These are phyloP conservation scores for Neodiprion fabricii DNA, from an alignment of 1,140 invertebrate genomes.

Conservation along the genomic window DNA sequence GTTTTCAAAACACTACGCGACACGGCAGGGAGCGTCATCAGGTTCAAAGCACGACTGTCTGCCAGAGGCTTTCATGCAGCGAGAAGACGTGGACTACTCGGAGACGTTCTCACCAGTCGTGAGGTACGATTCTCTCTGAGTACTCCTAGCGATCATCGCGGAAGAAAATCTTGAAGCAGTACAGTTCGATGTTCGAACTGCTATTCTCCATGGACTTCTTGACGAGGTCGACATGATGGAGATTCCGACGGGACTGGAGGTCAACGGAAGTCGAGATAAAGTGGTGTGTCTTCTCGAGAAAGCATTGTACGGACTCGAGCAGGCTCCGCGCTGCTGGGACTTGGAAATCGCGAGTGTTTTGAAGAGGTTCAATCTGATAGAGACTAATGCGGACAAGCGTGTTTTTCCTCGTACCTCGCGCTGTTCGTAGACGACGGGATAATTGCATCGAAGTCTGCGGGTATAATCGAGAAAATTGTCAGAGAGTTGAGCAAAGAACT, in stretches of 20 bases:
- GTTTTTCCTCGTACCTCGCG: background rate
- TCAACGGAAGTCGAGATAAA: no score
- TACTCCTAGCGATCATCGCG: conserved; percentile 34
- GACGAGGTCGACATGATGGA: conserved; percentile 22
- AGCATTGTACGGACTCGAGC: no score
- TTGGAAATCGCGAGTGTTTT: conserved; percentile 11
- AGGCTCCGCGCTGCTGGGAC: background rate
- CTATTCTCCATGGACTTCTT: conserved; percentile 32
- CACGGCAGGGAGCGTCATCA: background rate
- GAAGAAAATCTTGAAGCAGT: conserved; percentile 26
- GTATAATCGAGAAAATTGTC: background rate
- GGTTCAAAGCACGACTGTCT: background rate
- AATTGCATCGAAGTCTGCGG: background rate
- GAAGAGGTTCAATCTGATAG: background rate
- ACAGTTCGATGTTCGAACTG: conserved; percentile 43
- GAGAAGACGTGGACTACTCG: background rate
- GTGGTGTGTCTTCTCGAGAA: no score
- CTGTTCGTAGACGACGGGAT: conserved; percentile 1
- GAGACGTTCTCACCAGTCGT: conserved; percentile 7
- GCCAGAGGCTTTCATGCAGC: conserved; percentile 13
- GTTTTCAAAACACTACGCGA: background rate
- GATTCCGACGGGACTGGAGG: no score
- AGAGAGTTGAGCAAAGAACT: background rate
- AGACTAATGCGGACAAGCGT: background rate
- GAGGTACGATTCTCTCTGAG: conserved; percentile 29